Evolutionary conservation across 2,113 vertebrate species (phyloP), one percentile per base, ranked within the genome.

Genomic region (Peromyscus leucopus): DNA sequence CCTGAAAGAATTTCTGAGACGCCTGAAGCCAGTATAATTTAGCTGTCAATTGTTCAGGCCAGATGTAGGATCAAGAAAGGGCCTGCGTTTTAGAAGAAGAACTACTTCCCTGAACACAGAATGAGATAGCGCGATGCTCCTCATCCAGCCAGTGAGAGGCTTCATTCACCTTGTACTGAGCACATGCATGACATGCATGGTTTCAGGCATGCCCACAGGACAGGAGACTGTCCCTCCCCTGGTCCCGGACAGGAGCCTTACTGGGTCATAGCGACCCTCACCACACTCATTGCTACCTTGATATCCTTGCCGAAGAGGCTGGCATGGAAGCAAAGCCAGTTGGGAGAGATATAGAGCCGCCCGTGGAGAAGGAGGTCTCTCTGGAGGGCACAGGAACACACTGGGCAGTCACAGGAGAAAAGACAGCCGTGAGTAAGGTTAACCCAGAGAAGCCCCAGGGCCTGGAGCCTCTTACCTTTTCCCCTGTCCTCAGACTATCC

Each of bases 301-400:
- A 99, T 99, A 98, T 99, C 99, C 97, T 99, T 99, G 98, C 99
- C 99, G 1, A 99, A 99, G 98, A 99, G 99, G 98, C 99, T 99
- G 96, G 99, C 99, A 0, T 99, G 99, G 98, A 99, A 99, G 98
- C 99, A 99, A 97, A 99, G 98, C 99, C 99, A 99, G 98, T 99
- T 99, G 97, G 99, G 99, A 93, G 99, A 99, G 97, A 99, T 99
- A 98, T 99, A 99, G 96, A 99, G 99, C 19, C 99, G 99, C 26
- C 99, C 99, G 96, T 99, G 99, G 63, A 99, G 99, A 26, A 99
- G 99, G 89, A 99, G 99, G 61, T 99, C 99, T 98, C 99, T 99
- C 98, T 99, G 99, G 42, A 99, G 99, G 2, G 99, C 99, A 0
- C 99, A 99, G 97, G 99, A 99, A 90, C 99, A 99, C 96, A 99